Evolutionary conservation across 1,140 invertebrate genomes (phyloP), one percentile per base, ranked within the genome.

Genomic region (Pseudomyrmex dendroicus): DNA sequence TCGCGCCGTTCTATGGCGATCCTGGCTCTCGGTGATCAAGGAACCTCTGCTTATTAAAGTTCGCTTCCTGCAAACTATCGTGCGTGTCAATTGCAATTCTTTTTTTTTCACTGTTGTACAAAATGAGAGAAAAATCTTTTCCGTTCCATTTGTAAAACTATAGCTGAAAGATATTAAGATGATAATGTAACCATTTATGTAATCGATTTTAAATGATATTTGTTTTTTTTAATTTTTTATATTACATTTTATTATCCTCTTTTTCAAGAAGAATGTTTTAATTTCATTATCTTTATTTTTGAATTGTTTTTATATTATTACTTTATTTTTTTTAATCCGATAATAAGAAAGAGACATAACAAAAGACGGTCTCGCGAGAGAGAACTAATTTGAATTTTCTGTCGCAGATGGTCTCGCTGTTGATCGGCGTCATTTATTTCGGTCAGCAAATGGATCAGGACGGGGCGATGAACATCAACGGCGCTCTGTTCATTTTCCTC

Each of bases 391-490:
- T 62, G 20, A 63, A 72, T 78, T 83, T 62, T 85, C 78, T 84
- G 84, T 94, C 95, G 50, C 89, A 98, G 98, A 96, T 98, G 95
- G 96, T 99, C 7, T 96, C 98, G 5, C 90, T 98, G 8, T 92
- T 99, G 2, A 96, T 99, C 83, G 98, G 98, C 7, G 92, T 98
- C 4, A 97, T 99, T 74, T 99, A 98, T 94, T 97, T 97, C 90
- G 96, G 97, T 0, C 98, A 99, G 92, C 94, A 96, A 88, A 90
- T 98, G 50, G 96, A 97, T 89, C 97, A 99, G 93, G 97, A 98
- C 88, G 98, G 98, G 4, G 97, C 99, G 0, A 98, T 98, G 96
- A 99, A 99, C 92, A 98, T 99, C 78, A 99, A 99, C 92, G 99
- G 99, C 64, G 98, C 97, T n/a, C 95, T 99, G 22, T 99, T 99